Conservation (phyloP, 2,797 vertebrate species). For the Pangasius macronema region DNA sequence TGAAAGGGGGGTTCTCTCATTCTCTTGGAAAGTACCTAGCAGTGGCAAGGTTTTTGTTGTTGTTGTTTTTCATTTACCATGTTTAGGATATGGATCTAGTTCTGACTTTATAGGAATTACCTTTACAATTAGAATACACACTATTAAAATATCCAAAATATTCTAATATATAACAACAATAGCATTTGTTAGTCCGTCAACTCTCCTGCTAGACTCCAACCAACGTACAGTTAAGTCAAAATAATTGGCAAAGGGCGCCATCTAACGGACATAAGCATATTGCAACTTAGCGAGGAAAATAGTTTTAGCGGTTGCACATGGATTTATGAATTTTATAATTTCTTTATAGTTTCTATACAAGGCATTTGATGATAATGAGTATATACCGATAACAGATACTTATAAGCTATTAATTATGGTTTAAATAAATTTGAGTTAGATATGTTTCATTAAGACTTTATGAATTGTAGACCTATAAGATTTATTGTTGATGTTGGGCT, state of each 20-base stretch:
- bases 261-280: slow-evolving; percentile 23
- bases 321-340: no score
- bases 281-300: neutral
- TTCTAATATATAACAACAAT: neutral
- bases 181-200: neutral
- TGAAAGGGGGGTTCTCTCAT: slow-evolving; percentile 9
- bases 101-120: neutral
- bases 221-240: neutral
- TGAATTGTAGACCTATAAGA: neutral
- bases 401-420: neutral
- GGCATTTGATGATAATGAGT: neutral
- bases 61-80: neutral
- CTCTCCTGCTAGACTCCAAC: neutral
- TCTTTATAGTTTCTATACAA: neutral
- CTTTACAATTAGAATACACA: neutral
- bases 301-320: neutral
- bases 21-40: slow-evolving; percentile 26
- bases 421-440: neutral
- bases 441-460: neutral
- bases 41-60: neutral
- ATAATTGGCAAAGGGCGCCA: slow-evolving; percentile 23
- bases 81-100: neutral
- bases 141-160: neutral
- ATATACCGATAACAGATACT: neutral
- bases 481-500: neutral